These are phyloP conservation scores for Eidolon dupreanum DNA, from an alignment of 2,797 vertebrate genomes.

Conservation along the genomic window DNA sequence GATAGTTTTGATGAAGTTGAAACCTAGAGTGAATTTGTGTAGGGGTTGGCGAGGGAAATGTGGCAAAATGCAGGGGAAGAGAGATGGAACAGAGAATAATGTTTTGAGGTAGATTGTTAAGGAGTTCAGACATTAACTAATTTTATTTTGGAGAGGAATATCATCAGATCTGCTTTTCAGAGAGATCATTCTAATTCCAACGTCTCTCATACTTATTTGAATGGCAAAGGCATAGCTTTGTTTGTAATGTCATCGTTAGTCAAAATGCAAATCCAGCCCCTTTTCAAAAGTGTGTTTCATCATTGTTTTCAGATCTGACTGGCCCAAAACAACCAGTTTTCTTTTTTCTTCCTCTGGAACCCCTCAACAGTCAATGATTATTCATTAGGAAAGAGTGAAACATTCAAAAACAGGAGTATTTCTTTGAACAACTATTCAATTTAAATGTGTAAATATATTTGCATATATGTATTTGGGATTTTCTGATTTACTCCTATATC, in stretches of 20 bases:
- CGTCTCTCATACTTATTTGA: not conserved
- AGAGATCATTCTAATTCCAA: constrained; percentile 1
- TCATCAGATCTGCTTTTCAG: not conserved
- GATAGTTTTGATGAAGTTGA: not conserved
- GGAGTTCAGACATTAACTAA: not conserved
- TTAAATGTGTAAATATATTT: constrained; percentile 30
- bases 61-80: not conserved
- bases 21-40: not conserved
- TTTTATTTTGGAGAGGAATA: not conserved
- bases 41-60: not conserved
- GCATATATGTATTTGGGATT: not conserved
- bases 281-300: not conserved
- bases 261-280: not conserved
- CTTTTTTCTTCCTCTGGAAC: not conserved
- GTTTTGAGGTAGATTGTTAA: not conserved
- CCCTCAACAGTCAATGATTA: not conserved
- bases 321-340: not conserved
- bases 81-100: not conserved
- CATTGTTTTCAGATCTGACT: not conserved
- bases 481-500: not conserved
- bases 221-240: not conserved
- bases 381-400: not conserved
- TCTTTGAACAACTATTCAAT: constrained; percentile 22
- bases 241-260: not conserved
- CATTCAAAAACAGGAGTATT: not conserved